A percentile compares a stretch with the other conserved stretches of the same genome.
These are phyloP conservation scores for Remorina albescens DNA, from an alignment of 2,797 vertebrate species.

Conservation along the genomic window DNA sequence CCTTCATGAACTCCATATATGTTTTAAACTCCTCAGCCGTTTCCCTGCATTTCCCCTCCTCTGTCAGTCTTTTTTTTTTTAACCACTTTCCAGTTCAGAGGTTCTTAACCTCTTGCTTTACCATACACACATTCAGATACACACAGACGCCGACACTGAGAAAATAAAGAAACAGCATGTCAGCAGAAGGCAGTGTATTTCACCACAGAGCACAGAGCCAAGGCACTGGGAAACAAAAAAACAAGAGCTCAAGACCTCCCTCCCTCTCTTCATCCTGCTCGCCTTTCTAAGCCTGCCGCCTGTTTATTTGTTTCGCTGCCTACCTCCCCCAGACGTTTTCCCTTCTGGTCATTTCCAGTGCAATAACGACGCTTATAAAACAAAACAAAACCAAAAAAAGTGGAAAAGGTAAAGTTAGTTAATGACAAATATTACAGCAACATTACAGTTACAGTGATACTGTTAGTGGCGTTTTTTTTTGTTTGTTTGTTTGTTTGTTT, in stretches of 20 bases:
- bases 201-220: slow-evolving; percentile 73
- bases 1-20: slow-evolving; percentile 21
- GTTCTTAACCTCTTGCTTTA: slow-evolving; percentile 52
- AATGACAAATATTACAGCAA: slow-evolving; percentile 52
- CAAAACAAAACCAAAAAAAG: slow-evolving; percentile 27
- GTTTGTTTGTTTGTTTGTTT: too few species aligned
- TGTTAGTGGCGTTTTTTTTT: slow-evolving; percentile 58
- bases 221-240: slow-evolving; percentile 64
- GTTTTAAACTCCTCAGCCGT: slow-evolving; percentile 15
- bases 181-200: slow-evolving; percentile 78
- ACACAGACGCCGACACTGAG: slow-evolving; percentile 45
- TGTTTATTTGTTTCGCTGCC: slow-evolving; percentile 61
- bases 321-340: slow-evolving; percentile 39
- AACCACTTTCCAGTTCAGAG: slow-evolving; percentile 28
- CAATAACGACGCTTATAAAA: slow-evolving; percentile 68
- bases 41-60: too few species aligned
- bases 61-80: slow-evolving; percentile 22
- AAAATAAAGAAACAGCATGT: slow-evolving; percentile 69
- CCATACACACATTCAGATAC: slow-evolving; percentile 44
- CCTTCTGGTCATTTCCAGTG: slow-evolving; percentile 67
- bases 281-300: slow-evolving; percentile 35
- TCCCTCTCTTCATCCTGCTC: slow-evolving; percentile 50
- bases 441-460: slow-evolving; percentile 67
- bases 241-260: slow-evolving; percentile 54
- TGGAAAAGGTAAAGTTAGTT: slow-evolving; percentile 66